Percentiles rank a stretch among this genome's conserved stretches.
Evolutionary conservation across 30 jellyfish, hydroid and myxozoan genomes (phyloP).

Genomic region (Hydractinia symbiolongicarpus): DNA sequence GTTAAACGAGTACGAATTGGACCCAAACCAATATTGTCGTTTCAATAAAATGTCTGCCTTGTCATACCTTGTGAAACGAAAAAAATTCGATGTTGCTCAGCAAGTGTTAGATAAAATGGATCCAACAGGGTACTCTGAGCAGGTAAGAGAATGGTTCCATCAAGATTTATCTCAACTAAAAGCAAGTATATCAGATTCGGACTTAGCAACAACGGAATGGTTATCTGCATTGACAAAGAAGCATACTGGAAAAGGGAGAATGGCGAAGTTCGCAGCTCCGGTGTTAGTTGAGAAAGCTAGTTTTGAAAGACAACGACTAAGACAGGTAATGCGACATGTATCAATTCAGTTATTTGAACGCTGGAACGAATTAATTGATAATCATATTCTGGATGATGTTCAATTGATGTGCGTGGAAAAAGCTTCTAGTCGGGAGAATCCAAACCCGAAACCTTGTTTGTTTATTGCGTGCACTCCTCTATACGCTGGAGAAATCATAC

Average conservation of each 20-base stretch:
- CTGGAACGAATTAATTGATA: neutral
- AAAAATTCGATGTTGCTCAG: neutral
- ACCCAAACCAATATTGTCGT: slow-evolving; percentile 12
- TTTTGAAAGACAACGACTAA: neutral
- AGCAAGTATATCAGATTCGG: neutral
- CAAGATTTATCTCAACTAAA: neutral
- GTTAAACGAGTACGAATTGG: neutral
- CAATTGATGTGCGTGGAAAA: slow-evolving; percentile 7
- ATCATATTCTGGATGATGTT: slow-evolving; percentile 11
- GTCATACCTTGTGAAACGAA: neutral
- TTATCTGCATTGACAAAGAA: neutral
- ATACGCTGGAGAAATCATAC: neutral
- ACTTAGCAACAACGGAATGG: neutral
- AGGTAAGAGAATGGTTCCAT: neutral
- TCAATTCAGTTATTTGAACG: slow-evolving; percentile 5
- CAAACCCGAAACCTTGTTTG: slow-evolving; percentile 12
- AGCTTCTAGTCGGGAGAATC: neutral
- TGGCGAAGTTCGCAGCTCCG: neutral
- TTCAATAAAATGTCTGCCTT: slow-evolving; percentile 18
- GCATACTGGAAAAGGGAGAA: neutral
- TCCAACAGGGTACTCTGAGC: neutral
- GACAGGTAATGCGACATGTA: slow-evolving; percentile 10
- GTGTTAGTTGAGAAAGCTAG: neutral
- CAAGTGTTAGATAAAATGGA: neutral
- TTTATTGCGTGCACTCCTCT: slow-evolving; percentile 23